phyloP scores from a whole-genome alignment of 2,797 vertebrate species.

The Pangasius larnaudii region DNA sequence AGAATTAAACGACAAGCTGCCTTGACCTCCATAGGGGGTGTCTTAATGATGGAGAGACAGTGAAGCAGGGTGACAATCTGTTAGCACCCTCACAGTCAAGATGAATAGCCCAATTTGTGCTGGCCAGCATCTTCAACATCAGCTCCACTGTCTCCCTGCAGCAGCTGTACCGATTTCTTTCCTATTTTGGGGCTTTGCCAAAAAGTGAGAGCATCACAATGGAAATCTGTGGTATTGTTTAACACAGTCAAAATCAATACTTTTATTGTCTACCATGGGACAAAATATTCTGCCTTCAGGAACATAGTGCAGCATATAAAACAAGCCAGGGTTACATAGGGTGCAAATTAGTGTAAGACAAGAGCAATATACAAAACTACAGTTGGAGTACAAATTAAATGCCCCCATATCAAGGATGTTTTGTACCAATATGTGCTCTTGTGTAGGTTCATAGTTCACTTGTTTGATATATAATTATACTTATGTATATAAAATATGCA shows the following conservation, averaged over 20 bases:
- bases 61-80: conserved; percentile 61
- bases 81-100: conserved; percentile 64
- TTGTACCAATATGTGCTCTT: background rate
- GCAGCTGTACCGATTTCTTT: conserved; percentile 40
- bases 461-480: conserved; percentile 1
- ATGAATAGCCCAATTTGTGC: conserved; percentile 69
- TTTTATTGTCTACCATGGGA: conserved; percentile 13
- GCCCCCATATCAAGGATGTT: background rate
- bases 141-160: conserved; percentile 9
- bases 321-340: background rate
- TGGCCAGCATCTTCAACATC: conserved; percentile 45
- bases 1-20: conserved; percentile 49
- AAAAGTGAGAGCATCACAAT: conserved; percentile 32
- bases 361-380: background rate
- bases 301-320: background rate
- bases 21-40: conserved; percentile 55
- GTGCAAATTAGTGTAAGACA: background rate
- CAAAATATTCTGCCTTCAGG: background rate
- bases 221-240: conserved; percentile 14
- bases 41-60: conserved; percentile 58
- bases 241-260: conserved; percentile 18
- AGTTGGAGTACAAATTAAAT: background rate
- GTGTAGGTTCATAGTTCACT: background rate
- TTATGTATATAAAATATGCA: conserved; percentile 5
- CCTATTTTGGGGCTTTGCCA: background rate